Percentiles rank a stretch among this genome's conserved stretches.
Evolutionary conservation across 37 sponge, comb jelly and placozoan species (phyloP).

Genomic region (Oscarella lobularis): DNA sequence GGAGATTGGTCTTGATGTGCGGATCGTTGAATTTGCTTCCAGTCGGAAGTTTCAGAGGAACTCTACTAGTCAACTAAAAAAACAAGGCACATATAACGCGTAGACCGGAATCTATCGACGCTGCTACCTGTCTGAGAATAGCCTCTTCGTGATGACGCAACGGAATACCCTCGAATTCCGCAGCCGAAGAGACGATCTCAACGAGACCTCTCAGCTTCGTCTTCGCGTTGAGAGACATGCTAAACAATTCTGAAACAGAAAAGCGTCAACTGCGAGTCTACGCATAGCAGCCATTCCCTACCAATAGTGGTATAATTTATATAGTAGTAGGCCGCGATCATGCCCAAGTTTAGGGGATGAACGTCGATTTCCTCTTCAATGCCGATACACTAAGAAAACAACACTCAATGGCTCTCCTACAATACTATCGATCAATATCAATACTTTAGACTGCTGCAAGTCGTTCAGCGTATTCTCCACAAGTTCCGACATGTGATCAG

Average conservation of each 20-base stretch:
- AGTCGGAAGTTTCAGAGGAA: constrained; percentile 80
- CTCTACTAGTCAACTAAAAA: constrained; percentile 44
- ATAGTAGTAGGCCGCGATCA: constrained; percentile 98
- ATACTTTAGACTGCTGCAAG: constrained; percentile 87
- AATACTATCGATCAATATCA: too few species aligned
- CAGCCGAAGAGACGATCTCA: constrained; percentile 84
- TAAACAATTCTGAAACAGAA: constrained; percentile 70
- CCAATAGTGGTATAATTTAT: constrained; percentile 98
- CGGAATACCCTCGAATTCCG: constrained; percentile 81
- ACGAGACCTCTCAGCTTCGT: constrained; percentile 92
- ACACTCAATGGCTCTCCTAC: not conserved
- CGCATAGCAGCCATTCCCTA: constrained; percentile 5
- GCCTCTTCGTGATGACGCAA: constrained; percentile 91
- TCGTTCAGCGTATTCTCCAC: constrained; percentile 86
- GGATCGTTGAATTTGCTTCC: constrained; percentile 72
- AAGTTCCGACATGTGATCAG: constrained; percentile 91
- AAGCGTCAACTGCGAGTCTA: not conserved
- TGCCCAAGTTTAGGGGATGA: constrained; percentile 85
- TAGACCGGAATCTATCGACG: not conserved
- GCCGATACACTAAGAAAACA: constrained; percentile 51
- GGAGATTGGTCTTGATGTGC: constrained; percentile 86
- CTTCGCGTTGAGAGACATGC: constrained; percentile 88
- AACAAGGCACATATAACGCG: not conserved
- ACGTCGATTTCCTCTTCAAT: constrained; percentile 92
- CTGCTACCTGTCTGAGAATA: constrained; percentile 44